Evolutionary conservation across 2,888 invertebrate genomes (phyloP), one percentile per base, ranked within the genome.

Genomic region (Conchocele bisecta): DNA sequence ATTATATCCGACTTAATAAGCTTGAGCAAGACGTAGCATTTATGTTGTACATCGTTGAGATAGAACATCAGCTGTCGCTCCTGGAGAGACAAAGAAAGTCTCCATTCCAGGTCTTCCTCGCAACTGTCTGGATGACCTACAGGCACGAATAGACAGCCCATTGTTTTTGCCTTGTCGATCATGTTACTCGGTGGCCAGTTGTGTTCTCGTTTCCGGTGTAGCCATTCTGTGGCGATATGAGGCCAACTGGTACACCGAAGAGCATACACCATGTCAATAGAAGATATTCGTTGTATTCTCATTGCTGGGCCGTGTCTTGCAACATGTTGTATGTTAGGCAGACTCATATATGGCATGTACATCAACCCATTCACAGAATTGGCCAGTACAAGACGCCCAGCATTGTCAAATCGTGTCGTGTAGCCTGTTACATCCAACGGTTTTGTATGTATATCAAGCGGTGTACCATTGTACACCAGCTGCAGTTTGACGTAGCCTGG

Each of bases 101-200:
- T 1, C 26, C 26, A 44, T 24, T 60, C 17, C 26, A 22, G 15
- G n/a, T 60, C 17, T 11, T 44, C 46, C 24, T 58, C 33, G 11
- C 4, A 2, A 20, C 26, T 33, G n/a, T 15, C 1, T 9, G 50
- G n/a, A 15, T 33, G 50, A 11, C 50, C 37, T 31, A 26, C 17
- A 11, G 39, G 51, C 3, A 50, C 44, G 15, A 48, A 15, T 13
- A 57, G 44, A 22, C 17, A 28, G 13, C 26, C n/a, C 28, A 24
- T 42, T 50, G 20, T 11, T 41, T 31, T 13, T 31, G 9, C 20
- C 35, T 54, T 3, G 15, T 56, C 28, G n/a, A 15, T 20, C n/a
- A 26, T 31, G 2, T 46, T 54, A 63, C 50, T 41, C 48, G n/a
- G 58, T 54, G 54, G 37, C 60, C 2, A 50, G 24, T 22, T 22